A percentile compares a stretch with the other conserved stretches of the same genome.
Evolutionary conservation across 30 jellyfish, hydroid and myxozoan species (phyloP).

Genomic region (Aurelia sp.): DNA sequence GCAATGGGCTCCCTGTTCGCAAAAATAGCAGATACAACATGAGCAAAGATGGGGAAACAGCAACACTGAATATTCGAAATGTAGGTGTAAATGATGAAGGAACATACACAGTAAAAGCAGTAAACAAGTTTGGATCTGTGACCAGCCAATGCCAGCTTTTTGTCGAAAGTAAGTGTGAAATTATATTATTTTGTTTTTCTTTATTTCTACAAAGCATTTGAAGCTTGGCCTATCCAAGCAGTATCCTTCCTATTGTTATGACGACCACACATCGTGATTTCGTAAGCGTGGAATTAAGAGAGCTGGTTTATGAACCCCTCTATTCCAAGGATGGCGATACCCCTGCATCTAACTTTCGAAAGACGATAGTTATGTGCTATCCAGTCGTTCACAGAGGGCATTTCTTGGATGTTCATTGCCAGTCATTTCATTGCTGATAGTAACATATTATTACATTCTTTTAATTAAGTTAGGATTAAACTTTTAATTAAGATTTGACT

Average conservation of each 20-base stretch:
- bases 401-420: no score
- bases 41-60: conserved; percentile 53
- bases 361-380: no score
- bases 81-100: conserved; percentile 94
- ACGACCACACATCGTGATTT: no score
- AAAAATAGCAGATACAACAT: conserved; percentile 79
- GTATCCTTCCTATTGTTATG: no score
- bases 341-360: no score
- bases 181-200: neutral
- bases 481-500: neutral
- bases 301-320: no score
- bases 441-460: no score
- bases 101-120: conserved; percentile 88
- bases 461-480: no score
- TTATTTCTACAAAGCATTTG: neutral
- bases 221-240: no score
- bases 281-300: no score
- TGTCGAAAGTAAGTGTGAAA: conserved; percentile 85
- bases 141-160: conserved; percentile 92
- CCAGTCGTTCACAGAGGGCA: neutral
- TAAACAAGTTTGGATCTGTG: conserved; percentile 83
- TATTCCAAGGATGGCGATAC: no score
- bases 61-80: conserved; percentile 59
- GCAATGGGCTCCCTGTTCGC: conserved; percentile 95
- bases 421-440: no score